A percentile compares a stretch with the other conserved stretches of the same genome.
These are phyloP conservation scores for Centruroides sculpturatus DNA, from an alignment of 1,140 invertebrate genomes.

Conservation along the genomic window DNA sequence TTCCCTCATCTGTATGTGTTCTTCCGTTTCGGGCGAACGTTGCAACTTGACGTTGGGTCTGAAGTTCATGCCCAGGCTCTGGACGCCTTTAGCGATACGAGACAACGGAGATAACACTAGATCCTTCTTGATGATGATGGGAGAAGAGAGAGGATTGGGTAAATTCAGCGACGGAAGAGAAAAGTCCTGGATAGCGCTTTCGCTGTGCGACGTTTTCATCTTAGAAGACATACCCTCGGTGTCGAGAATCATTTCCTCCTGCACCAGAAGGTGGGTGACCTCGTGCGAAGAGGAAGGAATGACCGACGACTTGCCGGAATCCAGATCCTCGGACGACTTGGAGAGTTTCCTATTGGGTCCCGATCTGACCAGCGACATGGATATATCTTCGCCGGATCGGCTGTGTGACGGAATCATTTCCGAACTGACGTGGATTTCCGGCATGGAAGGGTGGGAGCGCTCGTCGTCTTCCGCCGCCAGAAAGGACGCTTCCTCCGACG, in stretches of 20 bases:
- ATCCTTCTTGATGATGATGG: constrained; percentile 21
- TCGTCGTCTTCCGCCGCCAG: background rate
- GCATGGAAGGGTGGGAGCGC: constrained; percentile 29
- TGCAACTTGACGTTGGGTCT: constrained; percentile 22
- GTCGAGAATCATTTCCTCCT: constrained; percentile 11
- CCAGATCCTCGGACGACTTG: constrained; percentile 50
- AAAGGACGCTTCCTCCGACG: constrained; percentile 1
- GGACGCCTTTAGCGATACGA: constrained; percentile 39
- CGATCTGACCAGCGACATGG: background rate
- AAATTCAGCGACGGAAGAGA: constrained; percentile 19
- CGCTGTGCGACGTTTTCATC: constrained; percentile 58
- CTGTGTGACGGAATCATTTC: constrained; percentile 20
- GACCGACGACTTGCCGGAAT: constrained; percentile 17
- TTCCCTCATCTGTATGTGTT: constrained; percentile 4
- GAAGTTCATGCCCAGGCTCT: constrained; percentile 63
- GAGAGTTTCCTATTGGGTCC: constrained; percentile 29
- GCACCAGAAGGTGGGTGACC: constrained; percentile 10
- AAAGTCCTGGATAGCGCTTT: constrained; percentile 51
- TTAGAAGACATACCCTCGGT: constrained; percentile 34
- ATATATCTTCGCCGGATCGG: background rate
- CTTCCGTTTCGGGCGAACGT: constrained; percentile 7
- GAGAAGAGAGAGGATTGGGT: constrained; percentile 12
- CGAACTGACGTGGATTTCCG: constrained; percentile 44
- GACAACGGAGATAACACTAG: constrained; percentile 21
- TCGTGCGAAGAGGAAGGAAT: constrained; percentile 7